Conservation (phyloP, 2,888 invertebrate genomes). For the Cryptocephalus moraei region DNA sequence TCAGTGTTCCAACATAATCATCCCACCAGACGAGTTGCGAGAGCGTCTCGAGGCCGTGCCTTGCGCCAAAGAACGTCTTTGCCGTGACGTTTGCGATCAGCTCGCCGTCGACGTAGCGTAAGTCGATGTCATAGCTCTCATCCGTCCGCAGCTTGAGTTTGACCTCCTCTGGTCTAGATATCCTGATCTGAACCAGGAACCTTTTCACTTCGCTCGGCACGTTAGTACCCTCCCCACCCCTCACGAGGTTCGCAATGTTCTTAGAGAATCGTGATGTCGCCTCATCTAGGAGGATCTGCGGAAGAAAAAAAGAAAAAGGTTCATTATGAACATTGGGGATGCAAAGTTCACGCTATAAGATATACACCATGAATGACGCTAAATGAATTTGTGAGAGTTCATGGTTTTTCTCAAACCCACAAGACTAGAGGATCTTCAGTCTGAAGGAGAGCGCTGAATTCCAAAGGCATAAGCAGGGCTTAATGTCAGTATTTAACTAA, state of each 20-base stretch:
- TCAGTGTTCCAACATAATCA: constrained; percentile 47
- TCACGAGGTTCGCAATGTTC: constrained; percentile 26
- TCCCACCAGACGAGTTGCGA: constrained; percentile 76
- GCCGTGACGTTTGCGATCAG: constrained; percentile 54
- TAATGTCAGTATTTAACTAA: too few relatives aligned
- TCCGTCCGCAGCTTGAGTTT: constrained; percentile 57
- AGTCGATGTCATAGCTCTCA: constrained; percentile 61
- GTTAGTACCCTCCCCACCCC: constrained; percentile 19
- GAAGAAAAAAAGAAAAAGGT: not conserved
- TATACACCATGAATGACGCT: too few relatives aligned
- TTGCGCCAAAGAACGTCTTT: constrained; percentile 63
- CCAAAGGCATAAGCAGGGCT: too few relatives aligned
- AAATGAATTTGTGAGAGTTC: too few relatives aligned
- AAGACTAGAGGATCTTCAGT: too few relatives aligned
- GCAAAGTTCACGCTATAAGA: too few relatives aligned
- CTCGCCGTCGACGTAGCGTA: constrained; percentile 39
- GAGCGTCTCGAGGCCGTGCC: constrained; percentile 68
- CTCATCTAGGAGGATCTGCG: constrained; percentile 29
- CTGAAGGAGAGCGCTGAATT: too few relatives aligned
- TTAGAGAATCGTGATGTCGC: constrained; percentile 44
- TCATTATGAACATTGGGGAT: not conserved
- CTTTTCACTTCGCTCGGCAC: constrained; percentile 27
- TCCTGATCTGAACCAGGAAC: constrained; percentile 43
- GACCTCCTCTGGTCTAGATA: constrained; percentile 40
- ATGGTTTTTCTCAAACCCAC: too few relatives aligned